Percentiles rank a stretch among this genome's conserved stretches.
phyloP scores from a whole-genome alignment of 2,888 invertebrate species.

The Pyrrhosoma nymphula region DNA sequence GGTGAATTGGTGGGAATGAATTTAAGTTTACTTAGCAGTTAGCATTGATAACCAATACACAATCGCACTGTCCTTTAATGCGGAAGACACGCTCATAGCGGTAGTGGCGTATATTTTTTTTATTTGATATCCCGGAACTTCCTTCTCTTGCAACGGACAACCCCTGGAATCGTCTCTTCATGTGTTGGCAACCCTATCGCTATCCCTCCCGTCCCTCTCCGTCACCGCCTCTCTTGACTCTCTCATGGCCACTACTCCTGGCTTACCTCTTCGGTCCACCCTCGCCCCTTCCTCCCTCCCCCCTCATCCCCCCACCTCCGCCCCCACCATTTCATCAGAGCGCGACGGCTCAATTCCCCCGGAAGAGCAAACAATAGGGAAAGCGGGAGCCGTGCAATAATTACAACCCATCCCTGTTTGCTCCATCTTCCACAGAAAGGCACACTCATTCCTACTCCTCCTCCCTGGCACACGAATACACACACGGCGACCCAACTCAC shows the following conservation, averaged over 20 bases:
- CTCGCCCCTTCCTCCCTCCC: constrained; percentile 31
- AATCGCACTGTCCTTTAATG: no score
- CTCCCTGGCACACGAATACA: background rate
- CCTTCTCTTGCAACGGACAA: no score
- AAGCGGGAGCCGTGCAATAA: constrained; percentile 16
- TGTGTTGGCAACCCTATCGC: no score
- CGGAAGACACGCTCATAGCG: no score
- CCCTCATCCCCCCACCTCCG: background rate
- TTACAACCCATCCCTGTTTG: constrained; percentile 42
- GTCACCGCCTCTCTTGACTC: constrained; percentile 3
- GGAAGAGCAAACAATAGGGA: constrained; percentile 48
- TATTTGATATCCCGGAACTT: no score
- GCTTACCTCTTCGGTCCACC: constrained; percentile 47
- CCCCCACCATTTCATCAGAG: background rate
- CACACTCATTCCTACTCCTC: background rate
- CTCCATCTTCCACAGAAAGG: constrained; percentile 21
- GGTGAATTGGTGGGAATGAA: no score
- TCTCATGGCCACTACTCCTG: background rate
- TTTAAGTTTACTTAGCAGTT: no score
- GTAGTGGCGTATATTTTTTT: no score
- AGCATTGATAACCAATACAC: no score
- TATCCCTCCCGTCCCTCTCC: no score
- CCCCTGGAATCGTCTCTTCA: no score
- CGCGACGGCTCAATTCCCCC: constrained; percentile 40
- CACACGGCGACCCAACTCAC: background rate